Base-by-base conservation (phyloP, 2,113 vertebrate genomes). In the Glaucomys volans region DNA sequence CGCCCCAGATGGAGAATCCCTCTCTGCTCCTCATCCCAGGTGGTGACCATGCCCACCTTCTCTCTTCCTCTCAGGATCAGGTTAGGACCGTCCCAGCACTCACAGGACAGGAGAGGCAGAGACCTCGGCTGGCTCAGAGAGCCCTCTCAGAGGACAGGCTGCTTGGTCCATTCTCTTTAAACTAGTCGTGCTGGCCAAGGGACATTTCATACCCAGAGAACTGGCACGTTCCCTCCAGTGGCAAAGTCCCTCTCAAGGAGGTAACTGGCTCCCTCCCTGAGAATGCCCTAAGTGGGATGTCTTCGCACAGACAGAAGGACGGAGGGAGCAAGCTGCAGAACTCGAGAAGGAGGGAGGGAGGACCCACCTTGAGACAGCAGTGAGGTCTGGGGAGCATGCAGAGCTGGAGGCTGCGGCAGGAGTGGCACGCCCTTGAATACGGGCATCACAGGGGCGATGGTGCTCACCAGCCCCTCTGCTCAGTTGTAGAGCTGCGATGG, bases 41-140 rank as follows among this genome's bases (percentile, higher is more conserved):
- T 0, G 4, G n/a, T n/a, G n/a, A n/a, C n/a, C n/a, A n/a, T n/a
- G 2, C 81, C 11, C 9, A 30, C 30, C 57, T 0, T 8, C 69
- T 30, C 86, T 77, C 76, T 47, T 8, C 81, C 91, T 47, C 0
- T 1, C 0, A 9, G 6, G 22, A 18, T 8, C 6, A 0, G 0
- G 72, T 42, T 42, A 59, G n/a, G 18, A 5, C n/a, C 13, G 0
- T 4, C 12, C 42, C 8, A 10, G 16, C 24, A 24, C 35, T 66
- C 52, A 28, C 32, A 8, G 22, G 52, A 10, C 18, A 76, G 1
- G n/a, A 62, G 42, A 24, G 32, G 40, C 44, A 28, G 66, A 37
- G 2, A 3, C 40, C 0, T 2, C 42, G 0, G 0, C 2, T 9
- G 35, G 32, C 28, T 40, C 11, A 2, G 40, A 82, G 47, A 52